These are phyloP conservation scores for Epinotia ramella DNA, from an alignment of 2,888 invertebrate genomes.

Conservation along the genomic window DNA sequence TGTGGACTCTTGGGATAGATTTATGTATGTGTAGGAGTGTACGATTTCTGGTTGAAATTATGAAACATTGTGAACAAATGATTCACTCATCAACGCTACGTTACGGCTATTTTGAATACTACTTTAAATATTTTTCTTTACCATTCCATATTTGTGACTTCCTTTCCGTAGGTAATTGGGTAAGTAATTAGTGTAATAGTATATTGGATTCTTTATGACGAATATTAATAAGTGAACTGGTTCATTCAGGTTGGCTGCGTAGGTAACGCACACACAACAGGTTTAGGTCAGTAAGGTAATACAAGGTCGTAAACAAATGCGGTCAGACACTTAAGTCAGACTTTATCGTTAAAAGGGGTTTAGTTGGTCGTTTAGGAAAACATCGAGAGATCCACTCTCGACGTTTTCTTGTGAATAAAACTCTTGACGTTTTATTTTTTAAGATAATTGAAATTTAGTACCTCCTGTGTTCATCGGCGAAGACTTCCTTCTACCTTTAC, in stretches of 20 bases:
- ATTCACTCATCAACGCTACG: not conserved
- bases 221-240: constrained; percentile 41
- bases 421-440: not conserved
- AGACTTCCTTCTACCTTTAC: not conserved
- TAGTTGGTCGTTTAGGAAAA: not conserved
- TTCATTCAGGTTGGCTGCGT: constrained; percentile 39
- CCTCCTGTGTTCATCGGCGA: not conserved
- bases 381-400: not conserved
- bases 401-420: too few relatives aligned
- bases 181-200: constrained; percentile 32
- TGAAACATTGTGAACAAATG: not conserved
- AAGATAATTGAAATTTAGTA: not conserved
- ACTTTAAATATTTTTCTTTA: not conserved
- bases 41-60: not conserved
- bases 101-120: not conserved
- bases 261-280: constrained; percentile 27
- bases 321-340: not conserved
- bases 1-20: too few relatives aligned
- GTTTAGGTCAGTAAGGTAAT: constrained; percentile 24
- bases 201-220: constrained; percentile 27
- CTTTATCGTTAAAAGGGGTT: not conserved
- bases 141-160: not conserved
- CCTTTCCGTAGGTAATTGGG: constrained; percentile 20
- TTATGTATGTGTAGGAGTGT: not conserved
- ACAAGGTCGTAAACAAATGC: constrained; percentile 1